These are phyloP conservation scores for Tenthredo notha DNA, from an alignment of 2,888 invertebrate species.

Conservation along the genomic window DNA sequence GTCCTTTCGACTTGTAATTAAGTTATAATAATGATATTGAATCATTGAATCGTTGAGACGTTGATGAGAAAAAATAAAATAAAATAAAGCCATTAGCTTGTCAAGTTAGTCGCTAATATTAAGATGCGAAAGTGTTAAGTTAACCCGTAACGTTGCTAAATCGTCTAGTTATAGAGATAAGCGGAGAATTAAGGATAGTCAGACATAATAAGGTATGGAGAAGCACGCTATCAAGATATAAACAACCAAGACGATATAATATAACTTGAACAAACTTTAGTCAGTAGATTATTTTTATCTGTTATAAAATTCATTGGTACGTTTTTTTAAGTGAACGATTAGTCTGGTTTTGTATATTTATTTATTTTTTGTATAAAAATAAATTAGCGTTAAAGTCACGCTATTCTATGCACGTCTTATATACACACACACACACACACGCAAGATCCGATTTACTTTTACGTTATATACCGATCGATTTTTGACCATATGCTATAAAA, in stretches of 20 bases:
- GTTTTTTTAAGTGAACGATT: not conserved
- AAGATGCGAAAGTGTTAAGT: not conserved
- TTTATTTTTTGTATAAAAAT: not conserved
- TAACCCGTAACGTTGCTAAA: not conserved
- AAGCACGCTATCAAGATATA: slow-evolving; percentile 1
- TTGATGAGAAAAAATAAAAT: no score
- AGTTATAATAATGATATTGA: not conserved
- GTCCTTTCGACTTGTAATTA: not conserved
- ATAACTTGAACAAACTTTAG: not conserved
- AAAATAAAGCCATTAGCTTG: not conserved
- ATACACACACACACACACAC: no score
- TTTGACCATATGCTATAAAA: no score
- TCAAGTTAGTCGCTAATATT: not conserved
- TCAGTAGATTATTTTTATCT: not conserved
- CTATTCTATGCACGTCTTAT: not conserved
- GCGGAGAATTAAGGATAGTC: not conserved
- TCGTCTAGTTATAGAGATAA: not conserved
- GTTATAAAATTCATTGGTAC: not conserved
- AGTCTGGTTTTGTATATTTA: not conserved
- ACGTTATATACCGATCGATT: no score
- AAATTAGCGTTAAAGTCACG: not conserved
- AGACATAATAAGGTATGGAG: not conserved
- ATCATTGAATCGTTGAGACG: not conserved
- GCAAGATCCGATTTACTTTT: not conserved
- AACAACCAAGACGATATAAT: not conserved